Conservation (phyloP, 2,888 invertebrate species). For the Dexiosoma caninum region DNA sequence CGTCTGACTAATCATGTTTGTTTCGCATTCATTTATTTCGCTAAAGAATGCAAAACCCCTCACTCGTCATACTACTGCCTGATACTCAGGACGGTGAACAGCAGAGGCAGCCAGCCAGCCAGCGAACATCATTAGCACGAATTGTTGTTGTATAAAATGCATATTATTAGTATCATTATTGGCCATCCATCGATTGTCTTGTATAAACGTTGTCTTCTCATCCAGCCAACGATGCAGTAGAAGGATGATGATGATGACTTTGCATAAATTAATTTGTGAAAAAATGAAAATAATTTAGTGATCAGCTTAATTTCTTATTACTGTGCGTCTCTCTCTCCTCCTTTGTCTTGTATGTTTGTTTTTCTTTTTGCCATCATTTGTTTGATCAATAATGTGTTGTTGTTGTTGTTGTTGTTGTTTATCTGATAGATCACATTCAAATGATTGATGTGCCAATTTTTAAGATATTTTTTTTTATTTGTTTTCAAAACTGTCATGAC, state of each 20-base stretch:
- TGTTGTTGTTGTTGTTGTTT: no score
- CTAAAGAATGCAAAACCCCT: slow-evolving; percentile 17
- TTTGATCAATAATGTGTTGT: slow-evolving; percentile 24
- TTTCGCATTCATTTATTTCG: slow-evolving; percentile 32
- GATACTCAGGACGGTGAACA: background rate
- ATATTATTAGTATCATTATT: slow-evolving; percentile 58
- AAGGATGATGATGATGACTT: slow-evolving; percentile 50
- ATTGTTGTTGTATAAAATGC: slow-evolving; percentile 51
- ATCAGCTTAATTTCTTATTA: slow-evolving; percentile 30
- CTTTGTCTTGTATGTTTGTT: background rate
- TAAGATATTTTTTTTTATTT: no score
- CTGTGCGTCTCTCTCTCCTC: background rate
- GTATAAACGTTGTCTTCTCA: background rate
- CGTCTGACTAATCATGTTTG: slow-evolving; percentile 54
- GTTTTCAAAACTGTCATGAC: background rate
- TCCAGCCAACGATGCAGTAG: background rate
- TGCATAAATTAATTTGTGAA: slow-evolving; percentile 49
- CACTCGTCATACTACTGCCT: slow-evolving; percentile 23
- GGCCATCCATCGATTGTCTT: slow-evolving; percentile 40
- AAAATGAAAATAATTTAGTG: slow-evolving; percentile 43
- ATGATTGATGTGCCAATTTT: slow-evolving; percentile 44
- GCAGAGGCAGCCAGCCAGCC: background rate
- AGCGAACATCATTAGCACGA: slow-evolving; percentile 56
- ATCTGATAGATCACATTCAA: slow-evolving; percentile 39
- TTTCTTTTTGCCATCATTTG: background rate